Percentiles rank a stretch among this genome's conserved stretches.
Conservation (phyloP, 2,888 invertebrate genomes). For the Hydriomena furcata region DNA sequence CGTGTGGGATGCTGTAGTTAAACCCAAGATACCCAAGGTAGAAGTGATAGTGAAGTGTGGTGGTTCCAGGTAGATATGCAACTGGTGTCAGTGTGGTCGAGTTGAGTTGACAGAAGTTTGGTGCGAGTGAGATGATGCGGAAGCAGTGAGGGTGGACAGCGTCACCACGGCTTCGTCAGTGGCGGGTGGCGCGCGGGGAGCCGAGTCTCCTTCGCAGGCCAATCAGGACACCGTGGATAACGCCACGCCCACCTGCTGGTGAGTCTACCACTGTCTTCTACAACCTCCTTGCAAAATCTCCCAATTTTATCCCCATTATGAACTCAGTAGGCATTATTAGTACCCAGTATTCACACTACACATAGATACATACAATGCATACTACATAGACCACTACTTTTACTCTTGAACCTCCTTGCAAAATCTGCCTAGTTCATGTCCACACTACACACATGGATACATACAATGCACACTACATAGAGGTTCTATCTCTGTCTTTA, state of each 20-base stretch:
- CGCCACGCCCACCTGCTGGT: constrained; percentile 81
- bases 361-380: not conserved
- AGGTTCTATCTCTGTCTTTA: too few species aligned
- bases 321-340: too few species aligned
- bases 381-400: too few species aligned
- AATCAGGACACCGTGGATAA: constrained; percentile 81
- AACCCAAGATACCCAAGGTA: constrained; percentile 18
- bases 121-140: constrained; percentile 82
- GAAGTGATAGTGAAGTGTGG: constrained; percentile 39
- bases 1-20: constrained; percentile 44
- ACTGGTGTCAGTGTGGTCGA: constrained; percentile 79
- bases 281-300: not conserved
- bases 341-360: not conserved
- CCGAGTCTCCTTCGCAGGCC: constrained; percentile 82
- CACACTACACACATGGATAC: too few species aligned
- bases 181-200: constrained; percentile 82
- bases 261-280: constrained; percentile 42
- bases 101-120: constrained; percentile 83
- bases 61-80: constrained; percentile 78
- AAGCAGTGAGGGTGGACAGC: constrained; percentile 79
- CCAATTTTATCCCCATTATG: not conserved
- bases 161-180: constrained; percentile 82
- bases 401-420: too few species aligned
- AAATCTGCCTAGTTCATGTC: too few species aligned
- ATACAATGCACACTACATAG: too few species aligned